Conservation (phyloP, 2,888 invertebrate genomes). For the Xiphydria camelus region DNA sequence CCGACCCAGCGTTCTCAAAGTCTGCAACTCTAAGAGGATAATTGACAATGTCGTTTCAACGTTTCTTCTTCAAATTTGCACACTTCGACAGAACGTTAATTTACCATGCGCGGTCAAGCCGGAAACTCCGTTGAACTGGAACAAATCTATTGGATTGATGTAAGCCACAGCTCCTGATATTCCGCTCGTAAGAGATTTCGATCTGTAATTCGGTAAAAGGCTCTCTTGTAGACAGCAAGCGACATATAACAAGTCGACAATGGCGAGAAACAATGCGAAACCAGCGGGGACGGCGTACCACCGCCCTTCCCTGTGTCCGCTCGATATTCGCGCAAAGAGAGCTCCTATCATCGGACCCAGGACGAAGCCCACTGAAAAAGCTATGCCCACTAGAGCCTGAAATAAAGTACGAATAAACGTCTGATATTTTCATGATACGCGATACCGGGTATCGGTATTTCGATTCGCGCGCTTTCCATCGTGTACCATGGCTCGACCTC, state of each 20-base stretch:
- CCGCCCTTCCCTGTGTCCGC: slow-evolving; percentile 65
- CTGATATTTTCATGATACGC: background rate
- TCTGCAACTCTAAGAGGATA: slow-evolving; percentile 67
- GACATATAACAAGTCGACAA: slow-evolving; percentile 79
- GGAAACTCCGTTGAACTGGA: slow-evolving; percentile 62
- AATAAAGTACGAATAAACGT: slow-evolving; percentile 40
- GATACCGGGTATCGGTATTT: too few species aligned
- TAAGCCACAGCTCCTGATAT: slow-evolving; percentile 68
- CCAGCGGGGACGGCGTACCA: slow-evolving; percentile 85
- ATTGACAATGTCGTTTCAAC: slow-evolving; percentile 55
- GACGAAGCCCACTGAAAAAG: slow-evolving; percentile 97
- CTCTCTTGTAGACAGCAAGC: slow-evolving; percentile 79
- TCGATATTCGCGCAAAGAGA: slow-evolving; percentile 69
- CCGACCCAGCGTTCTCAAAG: slow-evolving; percentile 70
- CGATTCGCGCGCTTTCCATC: too few species aligned
- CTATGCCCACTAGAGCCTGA: slow-evolving; percentile 94
- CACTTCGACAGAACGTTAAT: slow-evolving; percentile 46
- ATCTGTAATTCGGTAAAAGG: slow-evolving; percentile 73
- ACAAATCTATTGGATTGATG: slow-evolving; percentile 65
- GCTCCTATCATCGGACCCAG: slow-evolving; percentile 95
- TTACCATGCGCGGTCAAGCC: slow-evolving; percentile 53
- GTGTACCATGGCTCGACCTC: slow-evolving; percentile 95
- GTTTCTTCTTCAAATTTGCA: slow-evolving; percentile 37
- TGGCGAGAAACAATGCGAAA: slow-evolving; percentile 73
- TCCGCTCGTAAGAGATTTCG: slow-evolving; percentile 69